Conservation (phyloP, 2,113 vertebrate species). For the Seriola quinqueradiata region DNA sequence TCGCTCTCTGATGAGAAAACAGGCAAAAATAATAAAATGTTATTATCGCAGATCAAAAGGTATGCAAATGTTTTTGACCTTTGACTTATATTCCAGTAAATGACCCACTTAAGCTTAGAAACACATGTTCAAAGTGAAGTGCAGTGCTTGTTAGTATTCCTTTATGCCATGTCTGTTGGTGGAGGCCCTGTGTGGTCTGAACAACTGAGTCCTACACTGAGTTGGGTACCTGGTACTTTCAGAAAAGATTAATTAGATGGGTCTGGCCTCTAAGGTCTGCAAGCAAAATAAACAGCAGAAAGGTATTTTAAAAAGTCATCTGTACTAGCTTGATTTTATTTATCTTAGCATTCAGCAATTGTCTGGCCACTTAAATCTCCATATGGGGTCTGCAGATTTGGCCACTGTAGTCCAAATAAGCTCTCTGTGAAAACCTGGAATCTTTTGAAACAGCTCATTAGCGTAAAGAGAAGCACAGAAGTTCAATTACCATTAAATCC, state of each 20-base stretch:
- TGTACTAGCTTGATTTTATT: neutral
- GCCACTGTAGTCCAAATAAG: neutral
- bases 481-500: neutral
- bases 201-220: too few species aligned
- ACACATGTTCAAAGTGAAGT: neutral
- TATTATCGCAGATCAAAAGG: neutral
- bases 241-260: too few species aligned
- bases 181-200: too few species aligned
- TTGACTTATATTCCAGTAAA: neutral
- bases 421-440: neutral
- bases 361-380: neutral
- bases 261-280: too few species aligned
- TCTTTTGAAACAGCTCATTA: neutral
- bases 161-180: neutral
- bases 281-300: too few species aligned
- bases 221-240: too few species aligned
- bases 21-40: neutral
- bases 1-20: neutral
- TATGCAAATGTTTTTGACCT: conserved; percentile 12
- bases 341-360: neutral
- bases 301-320: neutral
- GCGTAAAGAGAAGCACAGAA: neutral
- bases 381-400: neutral
- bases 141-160: neutral
- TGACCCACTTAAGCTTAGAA: neutral